Evolutionary conservation across 2,888 invertebrate genomes (phyloP).

Genomic region (Dichetophora obliterata): DNA sequence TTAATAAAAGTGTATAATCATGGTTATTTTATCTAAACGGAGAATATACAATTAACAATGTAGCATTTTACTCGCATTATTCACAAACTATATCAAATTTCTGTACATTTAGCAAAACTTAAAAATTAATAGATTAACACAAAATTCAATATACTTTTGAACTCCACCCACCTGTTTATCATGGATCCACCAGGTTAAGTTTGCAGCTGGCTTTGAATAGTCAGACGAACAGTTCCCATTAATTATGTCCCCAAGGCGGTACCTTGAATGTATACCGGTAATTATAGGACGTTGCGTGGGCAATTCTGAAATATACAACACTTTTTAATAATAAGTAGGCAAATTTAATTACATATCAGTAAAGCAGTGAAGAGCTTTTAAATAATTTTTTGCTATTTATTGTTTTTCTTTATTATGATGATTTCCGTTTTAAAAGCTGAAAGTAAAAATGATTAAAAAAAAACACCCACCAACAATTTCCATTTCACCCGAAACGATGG

Average conservation of each 20-base stretch:
- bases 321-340: not conserved
- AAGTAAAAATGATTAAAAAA: not conserved
- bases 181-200: conserved; percentile 74
- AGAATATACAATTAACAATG: no score
- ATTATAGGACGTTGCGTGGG: conserved; percentile 72
- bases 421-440: not conserved
- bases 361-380: not conserved
- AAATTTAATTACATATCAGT: not conserved
- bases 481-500: conserved; percentile 66
- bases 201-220: conserved; percentile 73
- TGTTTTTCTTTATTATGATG: not conserved
- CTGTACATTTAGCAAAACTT: no score
- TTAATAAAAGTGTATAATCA: not conserved
- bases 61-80: no score
- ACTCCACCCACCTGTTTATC: conserved; percentile 66
- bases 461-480: conserved; percentile 66
- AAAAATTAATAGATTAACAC: no score
- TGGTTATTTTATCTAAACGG: no score
- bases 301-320: conserved; percentile 65
- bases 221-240: conserved; percentile 73
- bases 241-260: conserved; percentile 71
- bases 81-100: no score
- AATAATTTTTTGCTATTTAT: not conserved
- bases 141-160: no score
- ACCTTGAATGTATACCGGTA: conserved; percentile 72